Conservation (phyloP, 2,113 vertebrate species). For the Pygoscelis antarcticus region DNA sequence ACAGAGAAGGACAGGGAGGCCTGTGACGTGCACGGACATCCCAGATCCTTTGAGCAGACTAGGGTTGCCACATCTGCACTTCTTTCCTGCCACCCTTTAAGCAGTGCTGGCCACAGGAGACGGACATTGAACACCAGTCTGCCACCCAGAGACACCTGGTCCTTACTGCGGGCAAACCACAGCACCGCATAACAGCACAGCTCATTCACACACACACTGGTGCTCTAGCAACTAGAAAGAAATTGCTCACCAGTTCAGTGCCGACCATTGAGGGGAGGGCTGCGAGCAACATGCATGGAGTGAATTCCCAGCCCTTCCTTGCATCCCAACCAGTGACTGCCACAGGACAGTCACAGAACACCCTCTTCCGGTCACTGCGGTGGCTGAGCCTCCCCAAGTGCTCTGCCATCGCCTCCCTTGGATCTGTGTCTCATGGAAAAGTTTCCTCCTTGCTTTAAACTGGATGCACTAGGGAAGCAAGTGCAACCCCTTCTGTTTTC, state of each 20-base stretch:
- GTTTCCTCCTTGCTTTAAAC: background rate
- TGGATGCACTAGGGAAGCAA: background rate
- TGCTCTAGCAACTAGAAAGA: background rate
- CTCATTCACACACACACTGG: fast-evolving
- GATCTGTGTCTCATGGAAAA: background rate
- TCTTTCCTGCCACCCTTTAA: background rate
- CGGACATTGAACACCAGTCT: background rate
- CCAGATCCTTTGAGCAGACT: background rate
- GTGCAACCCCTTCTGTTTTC: background rate
- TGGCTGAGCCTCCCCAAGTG: background rate
- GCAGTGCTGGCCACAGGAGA: background rate
- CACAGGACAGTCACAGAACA: background rate
- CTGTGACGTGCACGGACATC: background rate
- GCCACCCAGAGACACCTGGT: background rate
- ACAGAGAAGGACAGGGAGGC: background rate
- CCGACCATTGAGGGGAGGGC: background rate
- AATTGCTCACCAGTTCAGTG: background rate
- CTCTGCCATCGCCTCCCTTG: background rate
- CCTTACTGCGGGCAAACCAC: background rate
- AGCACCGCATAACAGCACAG: background rate
- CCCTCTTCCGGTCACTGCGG: conserved; percentile 15
- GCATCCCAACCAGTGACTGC: background rate
- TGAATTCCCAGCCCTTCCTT: background rate
- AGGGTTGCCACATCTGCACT: background rate
- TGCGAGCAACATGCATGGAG: background rate